Evolutionary conservation across 2,797 vertebrate species (phyloP).

Genomic region (Lacerta viridis): DNA sequence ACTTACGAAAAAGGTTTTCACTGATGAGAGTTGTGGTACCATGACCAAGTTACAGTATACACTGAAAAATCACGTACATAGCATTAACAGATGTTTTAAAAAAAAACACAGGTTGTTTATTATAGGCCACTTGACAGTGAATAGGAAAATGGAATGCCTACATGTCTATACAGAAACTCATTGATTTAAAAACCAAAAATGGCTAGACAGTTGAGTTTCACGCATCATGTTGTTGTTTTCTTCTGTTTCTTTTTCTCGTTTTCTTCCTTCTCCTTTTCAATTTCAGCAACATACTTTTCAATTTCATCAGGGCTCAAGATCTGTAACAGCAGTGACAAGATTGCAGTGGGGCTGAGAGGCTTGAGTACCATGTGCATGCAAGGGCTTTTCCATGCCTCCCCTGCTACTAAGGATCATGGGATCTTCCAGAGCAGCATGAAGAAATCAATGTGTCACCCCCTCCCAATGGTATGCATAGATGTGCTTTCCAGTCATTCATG

Average conservation of each 20-base stretch:
- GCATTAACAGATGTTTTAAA: conserved; percentile 58
- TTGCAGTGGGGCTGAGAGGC: neutral
- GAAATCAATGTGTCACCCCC: neutral
- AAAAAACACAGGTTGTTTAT: conserved; percentile 76
- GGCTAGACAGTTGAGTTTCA: conserved; percentile 34
- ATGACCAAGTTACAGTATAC: neutral
- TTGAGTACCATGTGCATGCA: fast-evolving
- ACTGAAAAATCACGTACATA: conserved; percentile 16
- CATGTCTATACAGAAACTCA: conserved; percentile 58
- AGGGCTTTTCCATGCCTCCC: neutral
- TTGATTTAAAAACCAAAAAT: conserved; percentile 72
- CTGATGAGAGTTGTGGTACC: neutral
- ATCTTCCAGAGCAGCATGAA: neutral
- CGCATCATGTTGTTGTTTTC: conserved; percentile 82
- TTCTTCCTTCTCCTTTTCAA: conserved; percentile 90
- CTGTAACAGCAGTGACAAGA: conserved; percentile 61
- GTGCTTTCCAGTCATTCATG: neutral
- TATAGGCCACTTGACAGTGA: conserved; percentile 64
- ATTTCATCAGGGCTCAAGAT: conserved; percentile 88
- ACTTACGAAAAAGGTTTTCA: neutral
- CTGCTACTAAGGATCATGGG: neutral
- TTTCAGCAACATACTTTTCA: conserved; percentile 86
- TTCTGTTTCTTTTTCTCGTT: conserved; percentile 88
- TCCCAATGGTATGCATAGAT: neutral
- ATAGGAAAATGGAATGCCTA: conserved; percentile 64